These are phyloP conservation scores for Forbesichthys agassizii DNA, from an alignment of 2,113 vertebrate species.

Conservation along the genomic window DNA sequence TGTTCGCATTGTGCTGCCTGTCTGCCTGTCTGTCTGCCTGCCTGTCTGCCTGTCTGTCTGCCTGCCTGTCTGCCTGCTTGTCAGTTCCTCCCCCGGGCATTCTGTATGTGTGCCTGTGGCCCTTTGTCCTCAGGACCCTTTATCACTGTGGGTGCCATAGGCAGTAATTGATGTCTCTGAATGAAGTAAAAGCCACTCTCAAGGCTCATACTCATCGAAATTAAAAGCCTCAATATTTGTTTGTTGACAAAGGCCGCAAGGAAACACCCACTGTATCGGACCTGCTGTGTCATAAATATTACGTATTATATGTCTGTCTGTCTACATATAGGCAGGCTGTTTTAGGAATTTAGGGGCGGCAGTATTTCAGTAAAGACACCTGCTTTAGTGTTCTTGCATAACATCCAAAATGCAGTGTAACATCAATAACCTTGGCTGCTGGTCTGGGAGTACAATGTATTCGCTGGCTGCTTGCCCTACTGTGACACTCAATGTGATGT, in stretches of 20 bases:
- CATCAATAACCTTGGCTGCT: background rate
- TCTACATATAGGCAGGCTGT: no score
- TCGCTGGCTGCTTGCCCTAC: background rate
- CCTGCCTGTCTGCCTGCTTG: constrained; percentile 10
- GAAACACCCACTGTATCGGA: no score
- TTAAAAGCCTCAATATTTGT: constrained; percentile 44
- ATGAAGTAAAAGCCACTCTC: constrained; percentile 40
- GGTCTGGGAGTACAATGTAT: constrained; percentile 10
- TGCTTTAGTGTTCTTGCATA: background rate
- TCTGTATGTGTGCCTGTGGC: constrained; percentile 4
- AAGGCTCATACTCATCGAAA: constrained; percentile 68
- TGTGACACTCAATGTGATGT: constrained; percentile 28
- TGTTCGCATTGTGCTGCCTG: constrained; percentile 32
- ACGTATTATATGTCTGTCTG: no score
- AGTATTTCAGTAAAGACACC: background rate
- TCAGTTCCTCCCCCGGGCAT: background rate
- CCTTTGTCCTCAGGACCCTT: constrained; percentile 13
- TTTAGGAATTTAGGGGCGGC: background rate
- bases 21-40: background rate
- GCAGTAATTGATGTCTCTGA: constrained; percentile 53
- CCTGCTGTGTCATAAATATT: no score
- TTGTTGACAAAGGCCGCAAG: no score
- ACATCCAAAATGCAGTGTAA: no score
- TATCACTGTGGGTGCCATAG: constrained; percentile 45
- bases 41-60: background rate